Conservation (phyloP, 2,888 invertebrate species). For the Hylaea fasciaria region DNA sequence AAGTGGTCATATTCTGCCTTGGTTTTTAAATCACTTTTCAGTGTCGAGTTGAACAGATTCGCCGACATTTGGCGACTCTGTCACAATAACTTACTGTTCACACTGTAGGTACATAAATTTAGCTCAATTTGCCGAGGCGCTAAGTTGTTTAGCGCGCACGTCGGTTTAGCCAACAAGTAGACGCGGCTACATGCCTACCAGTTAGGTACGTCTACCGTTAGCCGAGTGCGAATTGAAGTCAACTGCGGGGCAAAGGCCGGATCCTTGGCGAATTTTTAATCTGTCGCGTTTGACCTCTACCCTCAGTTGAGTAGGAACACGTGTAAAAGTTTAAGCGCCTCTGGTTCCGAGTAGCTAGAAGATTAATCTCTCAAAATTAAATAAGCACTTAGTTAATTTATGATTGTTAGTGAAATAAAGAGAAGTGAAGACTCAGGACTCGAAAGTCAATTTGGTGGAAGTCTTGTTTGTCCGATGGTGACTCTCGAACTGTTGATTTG, state of each 20-base stretch:
- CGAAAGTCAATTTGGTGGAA: no score
- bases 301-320: conserved; percentile 1
- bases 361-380: no score
- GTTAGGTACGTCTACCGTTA: conserved; percentile 9
- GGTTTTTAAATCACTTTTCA: no score
- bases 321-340: background rate
- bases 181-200: background rate
- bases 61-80: no score
- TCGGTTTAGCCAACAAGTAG: conserved; percentile 12
- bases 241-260: conserved; percentile 10
- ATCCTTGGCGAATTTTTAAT: conserved; percentile 2
- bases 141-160: conserved; percentile 18
- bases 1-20: no score
- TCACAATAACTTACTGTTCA: background rate
- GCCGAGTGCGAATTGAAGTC: conserved; percentile 14
- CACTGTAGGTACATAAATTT: conserved; percentile 18
- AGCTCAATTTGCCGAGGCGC: conserved; percentile 24
- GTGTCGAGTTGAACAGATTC: no score
- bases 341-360: no score
- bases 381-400: no score
- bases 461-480: no score
- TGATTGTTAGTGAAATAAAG: no score
- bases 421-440: no score
- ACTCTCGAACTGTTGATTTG: no score
- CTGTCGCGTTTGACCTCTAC: conserved; percentile 2